These are phyloP conservation scores for Probosciger aterrimus DNA, from an alignment of 2,113 vertebrate species.

Conservation along the genomic window DNA sequence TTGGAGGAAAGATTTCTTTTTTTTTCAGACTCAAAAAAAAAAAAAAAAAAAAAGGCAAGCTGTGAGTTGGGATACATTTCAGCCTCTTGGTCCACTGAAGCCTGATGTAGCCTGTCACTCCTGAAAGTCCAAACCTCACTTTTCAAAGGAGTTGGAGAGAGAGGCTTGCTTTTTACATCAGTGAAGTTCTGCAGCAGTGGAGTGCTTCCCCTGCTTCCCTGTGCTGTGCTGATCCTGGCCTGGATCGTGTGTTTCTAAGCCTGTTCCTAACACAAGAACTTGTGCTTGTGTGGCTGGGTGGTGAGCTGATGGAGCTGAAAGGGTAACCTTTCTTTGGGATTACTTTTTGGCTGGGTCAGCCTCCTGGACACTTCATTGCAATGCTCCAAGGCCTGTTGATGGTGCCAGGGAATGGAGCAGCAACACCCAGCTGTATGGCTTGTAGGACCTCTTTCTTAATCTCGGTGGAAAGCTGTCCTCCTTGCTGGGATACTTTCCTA, in stretches of 20 bases:
- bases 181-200: background rate
- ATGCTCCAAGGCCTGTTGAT: background rate
- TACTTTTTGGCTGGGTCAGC: background rate
- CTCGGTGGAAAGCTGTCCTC: background rate
- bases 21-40: slow-evolving; percentile 4
- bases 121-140: background rate
- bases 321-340: background rate
- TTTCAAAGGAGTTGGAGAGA: background rate
- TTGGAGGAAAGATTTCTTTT: slow-evolving; percentile 10
- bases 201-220: background rate
- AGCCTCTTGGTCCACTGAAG: slow-evolving; percentile 30
- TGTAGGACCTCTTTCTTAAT: background rate
- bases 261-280: background rate
- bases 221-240: background rate
- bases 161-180: background rate
- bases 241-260: background rate
- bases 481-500: background rate
- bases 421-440: background rate
- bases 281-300: background rate
- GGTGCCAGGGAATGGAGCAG: background rate
- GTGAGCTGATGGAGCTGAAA: background rate
- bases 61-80: slow-evolving; percentile 36
- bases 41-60: background rate
- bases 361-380: background rate
- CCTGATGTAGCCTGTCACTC: background rate